These are phyloP conservation scores for Chrysemys picta DNA, from an alignment of 2,113 vertebrate species.

Conservation along the genomic window DNA sequence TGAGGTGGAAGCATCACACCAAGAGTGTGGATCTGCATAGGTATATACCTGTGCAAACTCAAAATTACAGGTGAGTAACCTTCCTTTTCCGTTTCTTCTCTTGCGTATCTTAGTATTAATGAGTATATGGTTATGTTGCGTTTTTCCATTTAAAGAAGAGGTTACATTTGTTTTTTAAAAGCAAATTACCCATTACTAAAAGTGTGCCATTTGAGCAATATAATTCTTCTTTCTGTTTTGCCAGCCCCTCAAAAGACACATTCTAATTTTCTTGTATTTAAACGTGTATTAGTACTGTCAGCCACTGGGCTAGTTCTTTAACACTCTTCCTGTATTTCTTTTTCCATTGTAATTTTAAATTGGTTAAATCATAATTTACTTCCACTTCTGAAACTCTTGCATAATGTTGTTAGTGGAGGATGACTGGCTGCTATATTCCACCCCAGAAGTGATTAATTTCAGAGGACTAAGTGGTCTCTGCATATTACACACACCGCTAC, in stretches of 20 bases:
- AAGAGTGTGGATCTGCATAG: neutral
- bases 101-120: rapidly evolving
- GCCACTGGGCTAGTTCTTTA: neutral
- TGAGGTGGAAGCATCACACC: neutral
- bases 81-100: neutral
- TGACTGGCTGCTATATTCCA: neutral
- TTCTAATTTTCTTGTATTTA: neutral
- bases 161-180: neutral
- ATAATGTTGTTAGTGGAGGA: neutral
- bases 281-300: neutral
- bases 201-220: neutral
- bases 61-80: neutral
- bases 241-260: neutral
- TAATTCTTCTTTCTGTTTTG: neutral
- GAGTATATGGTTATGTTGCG: neutral
- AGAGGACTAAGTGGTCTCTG: neutral
- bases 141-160: neutral
- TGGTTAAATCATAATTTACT: neutral
- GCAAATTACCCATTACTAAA: neutral
- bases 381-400: neutral
- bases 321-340: constrained; percentile 7
- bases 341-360: neutral
- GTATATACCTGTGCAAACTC: neutral
- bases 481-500: rapidly evolving
- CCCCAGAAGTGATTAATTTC: neutral